Base-by-base conservation (phyloP, 2,113 vertebrate species). In the Pitta sordida region DNA sequence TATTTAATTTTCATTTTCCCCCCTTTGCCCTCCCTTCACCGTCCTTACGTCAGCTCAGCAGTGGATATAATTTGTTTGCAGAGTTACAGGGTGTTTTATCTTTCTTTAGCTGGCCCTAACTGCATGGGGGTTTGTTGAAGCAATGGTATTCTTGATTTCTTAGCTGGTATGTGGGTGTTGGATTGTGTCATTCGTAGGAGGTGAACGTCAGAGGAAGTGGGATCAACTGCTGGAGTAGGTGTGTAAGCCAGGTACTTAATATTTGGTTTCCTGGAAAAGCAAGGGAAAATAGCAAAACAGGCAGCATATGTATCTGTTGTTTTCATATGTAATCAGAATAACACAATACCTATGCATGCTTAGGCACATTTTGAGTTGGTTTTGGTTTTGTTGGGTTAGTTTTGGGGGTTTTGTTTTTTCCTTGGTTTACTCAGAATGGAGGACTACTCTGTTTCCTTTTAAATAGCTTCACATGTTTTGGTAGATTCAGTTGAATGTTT, bases 201-300 rank as follows among this genome's bases (percentile, higher is more conserved):
- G 79, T 19, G 63, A 90, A 85, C 86, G 83, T 95, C 94, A 96
- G 91, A 97, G 91, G 95, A 95, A 96, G 88, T 60, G 30, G 91
- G 93, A 92, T 87, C 68, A 88, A 63, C 70, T 86, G 32, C 90
- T 86, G 60, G 89, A 92, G 90, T 41, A 88, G 81, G 73, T 80
- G 91, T 91, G 56, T 74, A 60, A 96, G 73, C 89, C 81, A 96
- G 86, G 92, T 96, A 75, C 76, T 89, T 94, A 95, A 74, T 95
- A 82, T 74, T 95, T 95, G 80, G 89, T 91, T 97, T 97, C 93
- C 76, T 80, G 77, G 95, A 94, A 93, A 95, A 93, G 85, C 41
- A 77, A 82, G 76, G 34, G 65, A 95, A 97, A 92, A 22, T 29
- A 85, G 62, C 43, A 90, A 44, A 81, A 60, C 32, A 77, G 44